Base-by-base conservation (phyloP, 2,113 vertebrate species). In the Erythrocercus mccallii region DNA sequence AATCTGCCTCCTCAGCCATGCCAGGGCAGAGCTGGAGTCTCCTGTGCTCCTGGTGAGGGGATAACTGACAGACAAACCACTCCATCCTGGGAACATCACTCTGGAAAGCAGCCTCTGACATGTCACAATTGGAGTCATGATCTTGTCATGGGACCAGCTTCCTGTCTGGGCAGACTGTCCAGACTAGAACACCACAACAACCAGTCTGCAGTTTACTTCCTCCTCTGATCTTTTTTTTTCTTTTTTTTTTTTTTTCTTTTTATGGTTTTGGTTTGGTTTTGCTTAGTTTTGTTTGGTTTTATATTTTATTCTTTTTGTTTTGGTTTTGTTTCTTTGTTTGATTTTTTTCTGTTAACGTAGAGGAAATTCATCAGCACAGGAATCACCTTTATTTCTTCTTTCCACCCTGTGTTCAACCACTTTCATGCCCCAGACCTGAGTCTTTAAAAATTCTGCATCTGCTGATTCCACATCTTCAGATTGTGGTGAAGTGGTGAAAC, bases 51-150 rank as follows among this genome's bases (percentile, higher is more conserved):
- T 9, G 5, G 22, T 0, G 1, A 60, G 35, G 64, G 53, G 28
- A 24, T 1, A 2, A 31, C 5, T 33, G 78, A 12, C 2, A 2
- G 31, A 25, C 27, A 57, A 45, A 38, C 20, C 3, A 3, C 25
- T 78, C 40, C 48, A 11, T 51, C 44, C 61, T 1, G 3, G n/a
- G 45, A 81, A 12, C 5, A 31, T 38, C 0, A 0, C 38, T 38
- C 12, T 28, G 60, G 78, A 78, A 78, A 77, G 66, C 53, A 53
- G 47, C 51, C 45, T 47, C 66, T 61, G 60, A 28, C 21, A 6
- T 20, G 70, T 48, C 1, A 8, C 54, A 86, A 4, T 1, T 24
- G 50, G 33, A 69, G 51, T 21, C 40, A 19, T 4, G 48, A 12
- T 74, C 53, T 5, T 4, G 11, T 88, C 88, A 80, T 33, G 74